These are phyloP conservation scores for Ephestia elutella DNA, from an alignment of 1,140 invertebrate species.

Conservation along the genomic window DNA sequence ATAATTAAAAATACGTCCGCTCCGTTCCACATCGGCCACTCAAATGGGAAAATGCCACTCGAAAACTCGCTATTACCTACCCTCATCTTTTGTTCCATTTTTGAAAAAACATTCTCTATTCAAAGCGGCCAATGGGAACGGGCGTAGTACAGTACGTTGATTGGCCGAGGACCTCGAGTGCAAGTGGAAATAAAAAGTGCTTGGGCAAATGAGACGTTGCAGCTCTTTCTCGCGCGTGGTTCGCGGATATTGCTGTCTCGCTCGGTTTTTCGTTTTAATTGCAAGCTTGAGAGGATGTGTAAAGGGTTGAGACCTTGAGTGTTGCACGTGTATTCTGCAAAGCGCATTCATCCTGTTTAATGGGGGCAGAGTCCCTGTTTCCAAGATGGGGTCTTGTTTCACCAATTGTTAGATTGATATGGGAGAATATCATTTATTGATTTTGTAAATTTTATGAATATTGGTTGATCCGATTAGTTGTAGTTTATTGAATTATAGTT, in stretches of 20 bases:
- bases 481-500: no score
- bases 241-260: constrained; percentile 34
- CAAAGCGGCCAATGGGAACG: constrained; percentile 67
- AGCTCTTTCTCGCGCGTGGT: constrained; percentile 47
- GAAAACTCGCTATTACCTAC: constrained; percentile 72
- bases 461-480: no score
- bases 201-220: constrained; percentile 60
- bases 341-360: constrained; percentile 64
- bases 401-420: not conserved
- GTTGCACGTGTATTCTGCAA: constrained; percentile 59
- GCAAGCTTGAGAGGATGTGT: constrained; percentile 67
- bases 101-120: constrained; percentile 66
- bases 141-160: constrained; percentile 64
- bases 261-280: constrained; percentile 72
- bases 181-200: constrained; percentile 71
- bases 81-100: constrained; percentile 65
- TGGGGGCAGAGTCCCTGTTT: constrained; percentile 54
- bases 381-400: constrained; percentile 16
- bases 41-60: constrained; percentile 63
- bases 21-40: constrained; percentile 48
- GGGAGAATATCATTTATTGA: not conserved
- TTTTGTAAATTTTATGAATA: not conserved
- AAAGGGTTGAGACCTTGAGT: constrained; percentile 70
- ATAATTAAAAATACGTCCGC: constrained; percentile 66
- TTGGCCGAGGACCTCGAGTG: constrained; percentile 71